These are phyloP conservation scores for Xanthia icteritia DNA, from an alignment of 2,888 invertebrate species.

Conservation along the genomic window DNA sequence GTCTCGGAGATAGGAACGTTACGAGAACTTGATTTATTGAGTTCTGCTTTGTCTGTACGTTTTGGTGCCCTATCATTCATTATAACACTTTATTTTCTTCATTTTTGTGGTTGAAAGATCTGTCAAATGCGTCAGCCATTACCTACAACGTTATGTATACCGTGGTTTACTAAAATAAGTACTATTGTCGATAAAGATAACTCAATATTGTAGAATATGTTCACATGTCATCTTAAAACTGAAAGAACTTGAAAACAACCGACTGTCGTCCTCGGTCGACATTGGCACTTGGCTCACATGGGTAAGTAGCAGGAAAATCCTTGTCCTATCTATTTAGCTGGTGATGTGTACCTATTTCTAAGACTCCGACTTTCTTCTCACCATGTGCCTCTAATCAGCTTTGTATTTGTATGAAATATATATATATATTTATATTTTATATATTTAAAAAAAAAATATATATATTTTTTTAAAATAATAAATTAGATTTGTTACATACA, in stretches of 20 bases:
- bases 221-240: background rate
- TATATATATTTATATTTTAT: too few relatives aligned
- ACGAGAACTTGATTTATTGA: constrained; percentile 53
- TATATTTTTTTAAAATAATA: too few relatives aligned
- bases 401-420: too few relatives aligned
- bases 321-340: background rate
- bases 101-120: constrained; percentile 21
- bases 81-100: constrained; percentile 9
- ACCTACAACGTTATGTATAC: background rate
- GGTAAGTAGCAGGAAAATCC: background rate
- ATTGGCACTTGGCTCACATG: background rate
- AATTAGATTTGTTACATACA: too few relatives aligned
- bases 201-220: too few relatives aligned
- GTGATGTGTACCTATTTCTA: too few relatives aligned
- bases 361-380: too few relatives aligned
- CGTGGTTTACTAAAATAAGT: too few relatives aligned
- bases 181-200: too few relatives aligned
- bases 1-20: constrained; percentile 36
- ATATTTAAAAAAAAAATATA: too few relatives aligned
- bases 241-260: background rate
- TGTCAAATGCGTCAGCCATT: constrained; percentile 5
- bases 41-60: constrained; percentile 8
- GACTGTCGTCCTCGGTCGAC: background rate
- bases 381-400: too few relatives aligned
- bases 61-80: constrained; percentile 35